These are phyloP conservation scores for Pygocentrus nattereri DNA, from an alignment of 2,797 vertebrate genomes.

Conservation along the genomic window DNA sequence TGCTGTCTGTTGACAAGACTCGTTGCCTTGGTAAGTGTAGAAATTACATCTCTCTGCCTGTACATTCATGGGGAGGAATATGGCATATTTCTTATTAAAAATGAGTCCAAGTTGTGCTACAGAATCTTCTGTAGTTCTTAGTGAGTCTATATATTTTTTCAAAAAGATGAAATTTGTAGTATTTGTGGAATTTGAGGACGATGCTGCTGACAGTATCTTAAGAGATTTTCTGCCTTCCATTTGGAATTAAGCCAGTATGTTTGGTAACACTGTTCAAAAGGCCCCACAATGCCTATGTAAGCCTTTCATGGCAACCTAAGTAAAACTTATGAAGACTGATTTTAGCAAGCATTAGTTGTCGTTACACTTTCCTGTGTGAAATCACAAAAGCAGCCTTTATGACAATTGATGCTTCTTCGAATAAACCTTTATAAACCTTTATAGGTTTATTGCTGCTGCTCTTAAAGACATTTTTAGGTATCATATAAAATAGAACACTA, in stretches of 20 bases:
- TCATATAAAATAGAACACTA: too few species aligned
- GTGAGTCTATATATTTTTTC: background rate
- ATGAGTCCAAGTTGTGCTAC: background rate
- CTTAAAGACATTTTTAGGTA: too few species aligned
- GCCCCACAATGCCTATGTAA: background rate
- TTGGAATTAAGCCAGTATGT: background rate
- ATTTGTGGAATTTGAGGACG: background rate
- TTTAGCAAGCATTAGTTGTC: too few species aligned
- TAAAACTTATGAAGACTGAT: too few species aligned
- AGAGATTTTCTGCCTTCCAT: background rate
- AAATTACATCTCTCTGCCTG: background rate
- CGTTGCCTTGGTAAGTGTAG: constrained; percentile 74
- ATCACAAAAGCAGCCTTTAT: too few species aligned
- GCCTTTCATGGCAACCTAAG: background rate
- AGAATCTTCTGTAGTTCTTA: background rate
- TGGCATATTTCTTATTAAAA: background rate
- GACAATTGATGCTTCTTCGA: too few species aligned
- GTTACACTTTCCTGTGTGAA: too few species aligned
- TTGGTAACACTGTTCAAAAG: background rate
- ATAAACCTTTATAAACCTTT: too few species aligned
- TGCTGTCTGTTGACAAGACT: constrained; percentile 71
- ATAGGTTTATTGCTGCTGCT: too few species aligned
- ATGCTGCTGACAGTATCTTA: background rate
- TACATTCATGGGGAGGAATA: background rate
- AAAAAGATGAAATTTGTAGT: background rate